Percentiles rank a stretch among this genome's conserved stretches.
These are phyloP conservation scores for Thamnaconus septentrionalis DNA, from an alignment of 2,113 vertebrate species.

Conservation along the genomic window DNA sequence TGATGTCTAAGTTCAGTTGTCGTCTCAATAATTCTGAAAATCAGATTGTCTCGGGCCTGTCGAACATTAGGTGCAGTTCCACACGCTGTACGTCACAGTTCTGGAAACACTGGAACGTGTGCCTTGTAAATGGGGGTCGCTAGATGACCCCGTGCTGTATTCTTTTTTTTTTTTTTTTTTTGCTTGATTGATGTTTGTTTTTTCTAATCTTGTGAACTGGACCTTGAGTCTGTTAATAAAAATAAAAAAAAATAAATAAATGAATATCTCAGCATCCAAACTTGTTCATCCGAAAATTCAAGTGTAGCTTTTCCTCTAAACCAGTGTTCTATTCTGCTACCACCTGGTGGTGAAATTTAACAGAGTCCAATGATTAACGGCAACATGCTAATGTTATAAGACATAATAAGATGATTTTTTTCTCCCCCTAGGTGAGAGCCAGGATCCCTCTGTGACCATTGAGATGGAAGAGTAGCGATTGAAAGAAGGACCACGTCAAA, in stretches of 20 bases:
- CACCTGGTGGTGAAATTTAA: slow-evolving; percentile 54
- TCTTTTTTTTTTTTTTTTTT: background rate
- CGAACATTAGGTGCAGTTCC: too few relatives aligned
- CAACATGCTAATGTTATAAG: background rate
- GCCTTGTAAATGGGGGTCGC: too few relatives aligned
- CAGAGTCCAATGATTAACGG: background rate
- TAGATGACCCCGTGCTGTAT: too few relatives aligned
- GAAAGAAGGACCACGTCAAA: slow-evolving; percentile 16
- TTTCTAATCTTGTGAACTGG: background rate
- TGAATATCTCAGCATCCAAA: background rate
- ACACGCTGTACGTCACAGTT: too few relatives aligned
- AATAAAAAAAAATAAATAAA: too few relatives aligned
- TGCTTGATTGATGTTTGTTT: background rate
- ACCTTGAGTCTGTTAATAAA: background rate
- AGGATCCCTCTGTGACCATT: slow-evolving; percentile 71
- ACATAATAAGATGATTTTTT: slow-evolving; percentile 12
- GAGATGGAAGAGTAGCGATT: slow-evolving; percentile 69
- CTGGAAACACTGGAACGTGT: too few relatives aligned
- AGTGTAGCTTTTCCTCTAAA: background rate
- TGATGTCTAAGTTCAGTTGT: too few relatives aligned
- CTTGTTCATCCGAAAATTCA: too few relatives aligned
- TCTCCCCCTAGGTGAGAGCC: slow-evolving; percentile 62
- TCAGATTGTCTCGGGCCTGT: too few relatives aligned
- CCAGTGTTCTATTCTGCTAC: slow-evolving; percentile 28
- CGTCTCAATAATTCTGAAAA: too few relatives aligned